A percentile compares a stretch with the other conserved stretches of the same genome.
These are phyloP conservation scores for Nyctalus aviator DNA, from an alignment of 2,797 vertebrate species.

Conservation along the genomic window DNA sequence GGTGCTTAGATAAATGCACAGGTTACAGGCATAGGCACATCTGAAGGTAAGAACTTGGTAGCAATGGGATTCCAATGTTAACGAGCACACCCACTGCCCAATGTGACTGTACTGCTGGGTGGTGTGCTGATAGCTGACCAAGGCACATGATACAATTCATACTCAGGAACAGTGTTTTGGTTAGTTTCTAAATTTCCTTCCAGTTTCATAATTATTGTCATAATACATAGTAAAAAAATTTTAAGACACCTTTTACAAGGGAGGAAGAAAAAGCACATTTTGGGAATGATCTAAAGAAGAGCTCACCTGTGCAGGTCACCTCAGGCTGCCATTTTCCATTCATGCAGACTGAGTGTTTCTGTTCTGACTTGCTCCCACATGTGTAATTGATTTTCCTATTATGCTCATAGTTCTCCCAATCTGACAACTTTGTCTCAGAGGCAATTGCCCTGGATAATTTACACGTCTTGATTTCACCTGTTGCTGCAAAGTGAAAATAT, in stretches of 20 bases:
- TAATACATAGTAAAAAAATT: neutral
- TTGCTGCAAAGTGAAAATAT: slow-evolving; percentile 63
- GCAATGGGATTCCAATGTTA: neutral
- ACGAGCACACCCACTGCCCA: neutral
- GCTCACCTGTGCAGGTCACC: slow-evolving; percentile 75
- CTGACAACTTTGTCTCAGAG: accelerated
- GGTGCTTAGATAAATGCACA: too few species aligned
- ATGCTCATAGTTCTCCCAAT: accelerated
- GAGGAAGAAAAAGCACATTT: neutral
- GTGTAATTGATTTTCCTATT: accelerated
- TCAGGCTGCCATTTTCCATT: slow-evolving; percentile 84
- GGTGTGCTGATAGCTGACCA: neutral
- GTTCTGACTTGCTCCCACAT: neutral
- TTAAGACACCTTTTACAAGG: neutral
- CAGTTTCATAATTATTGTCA: neutral
- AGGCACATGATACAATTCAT: neutral
- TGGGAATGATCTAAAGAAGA: neutral
- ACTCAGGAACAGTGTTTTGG: neutral
- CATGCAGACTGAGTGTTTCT: slow-evolving; percentile 66
- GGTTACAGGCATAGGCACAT: accelerated
- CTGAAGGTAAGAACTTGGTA: neutral
- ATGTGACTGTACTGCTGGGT: neutral
- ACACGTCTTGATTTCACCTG: slow-evolving; percentile 69
- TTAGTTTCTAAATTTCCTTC: neutral
- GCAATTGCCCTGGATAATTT: accelerated